A percentile compares a stretch with the other conserved stretches of the same genome.
These are phyloP conservation scores for Apostichopus californicus DNA, from an alignment of 35 echinoderm and acorn worm species.

Conservation along the genomic window DNA sequence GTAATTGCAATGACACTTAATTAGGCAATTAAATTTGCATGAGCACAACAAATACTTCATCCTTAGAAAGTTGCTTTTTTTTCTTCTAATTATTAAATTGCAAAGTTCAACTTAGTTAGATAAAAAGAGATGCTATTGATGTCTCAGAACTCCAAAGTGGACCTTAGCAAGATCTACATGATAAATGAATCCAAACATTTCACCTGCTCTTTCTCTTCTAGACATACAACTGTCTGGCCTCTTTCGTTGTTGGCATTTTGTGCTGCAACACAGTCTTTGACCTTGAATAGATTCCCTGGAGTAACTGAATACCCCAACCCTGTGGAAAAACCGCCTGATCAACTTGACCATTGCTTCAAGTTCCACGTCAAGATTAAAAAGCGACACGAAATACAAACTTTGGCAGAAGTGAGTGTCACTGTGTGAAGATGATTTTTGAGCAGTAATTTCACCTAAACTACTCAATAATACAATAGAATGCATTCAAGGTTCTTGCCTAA, in stretches of 20 bases:
- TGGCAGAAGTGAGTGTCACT: constrained; percentile 59
- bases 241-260: constrained; percentile 72
- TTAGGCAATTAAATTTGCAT: too few species aligned
- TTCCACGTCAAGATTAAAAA: constrained; percentile 86
- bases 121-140: too few species aligned
- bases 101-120: too few species aligned
- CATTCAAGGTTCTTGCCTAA: too few species aligned
- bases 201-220: not conserved
- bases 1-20: too few species aligned
- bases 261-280: constrained; percentile 64
- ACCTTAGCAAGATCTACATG: too few species aligned
- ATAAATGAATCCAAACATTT: not conserved
- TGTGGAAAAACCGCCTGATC: not conserved
- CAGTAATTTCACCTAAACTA: too few species aligned
- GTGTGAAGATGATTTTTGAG: not conserved
- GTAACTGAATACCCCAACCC: not conserved
- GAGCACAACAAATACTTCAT: too few species aligned
- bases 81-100: too few species aligned
- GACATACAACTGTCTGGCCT: constrained; percentile 71
- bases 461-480: too few species aligned
- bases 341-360: constrained; percentile 54
- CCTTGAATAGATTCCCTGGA: constrained; percentile 36
- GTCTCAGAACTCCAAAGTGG: too few species aligned
- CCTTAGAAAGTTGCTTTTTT: too few species aligned
- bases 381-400: constrained; percentile 67